Evolutionary conservation across 2,888 invertebrate species (phyloP).

Genomic region (Drosophila buzzatii): DNA sequence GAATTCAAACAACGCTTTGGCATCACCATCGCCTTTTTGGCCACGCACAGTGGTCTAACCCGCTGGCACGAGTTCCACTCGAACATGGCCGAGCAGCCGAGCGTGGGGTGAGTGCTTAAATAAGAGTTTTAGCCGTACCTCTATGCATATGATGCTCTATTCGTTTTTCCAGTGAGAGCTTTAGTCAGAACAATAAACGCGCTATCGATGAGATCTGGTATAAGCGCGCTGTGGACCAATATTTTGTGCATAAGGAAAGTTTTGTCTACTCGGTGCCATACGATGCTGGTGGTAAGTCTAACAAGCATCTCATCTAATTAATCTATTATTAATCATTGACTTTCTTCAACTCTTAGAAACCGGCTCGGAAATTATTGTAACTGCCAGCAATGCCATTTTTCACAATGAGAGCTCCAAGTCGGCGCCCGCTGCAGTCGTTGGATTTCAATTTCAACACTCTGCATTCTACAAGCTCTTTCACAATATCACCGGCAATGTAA

Average conservation of each 20-base stretch:
- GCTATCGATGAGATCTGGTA: slow-evolving; percentile 96
- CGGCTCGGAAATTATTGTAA: slow-evolving; percentile 89
- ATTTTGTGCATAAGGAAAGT: slow-evolving; percentile 91
- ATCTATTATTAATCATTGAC: not conserved
- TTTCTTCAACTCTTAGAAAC: slow-evolving; percentile 63
- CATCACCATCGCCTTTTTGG: slow-evolving; percentile 93
- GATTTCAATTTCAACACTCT: slow-evolving; percentile 93
- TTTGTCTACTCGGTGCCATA: slow-evolving; percentile 93
- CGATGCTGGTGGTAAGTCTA: slow-evolving; percentile 85
- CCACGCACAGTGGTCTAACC: slow-evolving; percentile 95
- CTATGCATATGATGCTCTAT: slow-evolving; percentile 13
- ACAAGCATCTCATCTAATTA: not conserved
- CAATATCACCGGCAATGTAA: slow-evolving; percentile 91
- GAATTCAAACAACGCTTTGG: slow-evolving; percentile 94
- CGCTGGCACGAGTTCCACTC: slow-evolving; percentile 93
- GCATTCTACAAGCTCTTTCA: slow-evolving; percentile 91
- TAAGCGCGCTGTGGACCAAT: slow-evolving; percentile 93
- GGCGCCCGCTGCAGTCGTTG: slow-evolving; percentile 90
- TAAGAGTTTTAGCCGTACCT: not conserved
- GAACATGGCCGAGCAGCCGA: slow-evolving; percentile 86
- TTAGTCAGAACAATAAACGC: slow-evolving; percentile 90
- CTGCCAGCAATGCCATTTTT: slow-evolving; percentile 94
- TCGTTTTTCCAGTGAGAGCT: slow-evolving; percentile 87
- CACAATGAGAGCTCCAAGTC: slow-evolving; percentile 87
- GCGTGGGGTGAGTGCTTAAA: slow-evolving; percentile 81